Base-by-base conservation (phyloP, 2,888 invertebrate species). In the Nymphalis polychloros region DNA sequence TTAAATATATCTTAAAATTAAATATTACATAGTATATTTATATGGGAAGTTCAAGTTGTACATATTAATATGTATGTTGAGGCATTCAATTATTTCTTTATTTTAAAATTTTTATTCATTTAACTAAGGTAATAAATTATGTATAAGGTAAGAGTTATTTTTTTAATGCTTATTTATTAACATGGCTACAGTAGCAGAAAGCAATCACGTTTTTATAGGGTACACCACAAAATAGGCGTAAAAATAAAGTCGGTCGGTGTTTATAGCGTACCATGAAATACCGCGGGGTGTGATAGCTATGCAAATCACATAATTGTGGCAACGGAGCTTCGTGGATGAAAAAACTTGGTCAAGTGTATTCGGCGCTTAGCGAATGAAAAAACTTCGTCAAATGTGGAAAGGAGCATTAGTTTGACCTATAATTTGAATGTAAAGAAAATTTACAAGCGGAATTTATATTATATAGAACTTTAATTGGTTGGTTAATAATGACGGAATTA, bases 261-360 rank as follows among this genome's bases (percentile, higher is more conserved):
- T 68, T 74, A 73, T 73, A 72, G 76, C 69, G 70, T 68, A 70
- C 77, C 65, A 68, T 69, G 72, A 69, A 73, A 72, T 73, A 73
- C 69, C 73, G 62, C 65, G 52, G 68, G 65, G 73, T 70, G 72
- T 63, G 84, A 82, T 81, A 79, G 79, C 75, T 80, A 86, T 86
- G 86, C 85, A 86, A 87, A 87, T 86, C 80, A 77, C 77, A 81
- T 86, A 85, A 87, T 86, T 85, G 85, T 79, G 81, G 78, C 74
- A 72, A 72, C 72, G 73, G 72, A 72, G 72, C 75, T 67, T 74
- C 72, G n/a, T n/a, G 31, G 76, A 67, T 75, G 57, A 70, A 77
- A 81, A 77, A 75, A 71, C 67, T 60, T 65, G 61, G 63, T 61
- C 64, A 47, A 66, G 61, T 57, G 67, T 59, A 65, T 41, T 41